phyloP scores from a whole-genome alignment of 2,113 vertebrate species.

The Callithrix jacchus region DNA sequence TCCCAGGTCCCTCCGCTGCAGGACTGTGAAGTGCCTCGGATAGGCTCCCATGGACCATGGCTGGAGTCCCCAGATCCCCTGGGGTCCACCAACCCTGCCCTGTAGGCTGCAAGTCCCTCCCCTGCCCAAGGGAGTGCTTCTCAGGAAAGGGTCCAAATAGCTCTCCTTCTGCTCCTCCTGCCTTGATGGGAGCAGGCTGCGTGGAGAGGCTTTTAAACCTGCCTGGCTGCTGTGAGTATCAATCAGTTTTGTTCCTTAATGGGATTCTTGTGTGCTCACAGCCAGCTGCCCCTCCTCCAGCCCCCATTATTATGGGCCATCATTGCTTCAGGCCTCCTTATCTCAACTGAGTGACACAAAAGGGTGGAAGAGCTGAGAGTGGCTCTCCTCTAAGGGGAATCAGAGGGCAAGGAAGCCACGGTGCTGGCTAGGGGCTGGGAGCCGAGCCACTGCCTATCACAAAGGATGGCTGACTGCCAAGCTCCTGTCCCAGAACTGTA shows the following conservation, averaged over 20 bases:
- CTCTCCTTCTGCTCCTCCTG: not conserved
- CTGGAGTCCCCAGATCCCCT: slow-evolving; percentile 44
- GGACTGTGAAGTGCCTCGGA: slow-evolving; percentile 75
- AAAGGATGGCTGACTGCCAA: not conserved
- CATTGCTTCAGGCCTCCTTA: slow-evolving; percentile 56
- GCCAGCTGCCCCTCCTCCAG: not conserved
- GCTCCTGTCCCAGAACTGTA: not conserved
- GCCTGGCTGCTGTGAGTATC: slow-evolving; percentile 77
- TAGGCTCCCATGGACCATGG: slow-evolving; percentile 47
- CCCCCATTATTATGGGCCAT: slow-evolving; percentile 31
- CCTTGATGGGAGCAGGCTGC: slow-evolving; percentile 54
- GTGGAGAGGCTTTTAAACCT: slow-evolving; percentile 84
- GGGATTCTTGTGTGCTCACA: slow-evolving; percentile 62
- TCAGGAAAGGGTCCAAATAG: not conserved
- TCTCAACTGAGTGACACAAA: not conserved
- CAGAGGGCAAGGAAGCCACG: not conserved
- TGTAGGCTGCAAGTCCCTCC: not conserved
- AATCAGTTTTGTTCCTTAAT: slow-evolving; percentile 83
- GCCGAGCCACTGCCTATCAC: not conserved
- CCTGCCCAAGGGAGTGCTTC: not conserved
- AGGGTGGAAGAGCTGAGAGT: not conserved
- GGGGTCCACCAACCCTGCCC: slow-evolving; percentile 38
- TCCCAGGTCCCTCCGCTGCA: not conserved
- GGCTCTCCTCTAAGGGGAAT: not conserved
- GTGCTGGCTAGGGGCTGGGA: rapidly evolving